phyloP scores from a whole-genome alignment of 2,113 vertebrate species.

The Stomatorhinus ivindoensis region DNA sequence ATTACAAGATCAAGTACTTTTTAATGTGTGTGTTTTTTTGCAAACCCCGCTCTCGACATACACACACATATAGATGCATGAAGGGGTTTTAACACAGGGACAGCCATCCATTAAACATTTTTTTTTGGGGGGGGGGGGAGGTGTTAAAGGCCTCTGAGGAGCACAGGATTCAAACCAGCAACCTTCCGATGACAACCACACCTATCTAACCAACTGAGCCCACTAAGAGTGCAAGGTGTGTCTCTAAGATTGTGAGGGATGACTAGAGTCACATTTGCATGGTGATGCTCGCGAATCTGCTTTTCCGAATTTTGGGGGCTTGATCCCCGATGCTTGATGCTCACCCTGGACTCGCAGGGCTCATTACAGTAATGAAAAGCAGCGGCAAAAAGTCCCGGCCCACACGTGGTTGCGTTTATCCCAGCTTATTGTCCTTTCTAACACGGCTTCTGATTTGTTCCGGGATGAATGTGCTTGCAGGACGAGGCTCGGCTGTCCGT shows the following conservation, averaged over 20 bases:
- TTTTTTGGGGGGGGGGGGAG: not conserved
- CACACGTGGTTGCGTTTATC: not conserved
- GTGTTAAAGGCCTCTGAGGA: not conserved
- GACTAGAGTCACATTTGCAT: not conserved
- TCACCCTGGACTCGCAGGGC: not conserved
- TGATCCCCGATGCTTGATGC: not conserved
- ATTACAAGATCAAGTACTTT: not conserved
- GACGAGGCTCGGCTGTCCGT: too few species aligned
- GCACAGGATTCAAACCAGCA: not conserved
- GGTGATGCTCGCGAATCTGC: not conserved
- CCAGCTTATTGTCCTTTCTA: not conserved
- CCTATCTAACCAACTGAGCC: not conserved
- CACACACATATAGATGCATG: not conserved
- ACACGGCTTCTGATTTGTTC: not conserved
- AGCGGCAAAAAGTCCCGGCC: not conserved
- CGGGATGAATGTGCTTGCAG: not conserved
- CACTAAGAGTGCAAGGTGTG: not conserved
- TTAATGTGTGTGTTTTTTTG: not conserved
- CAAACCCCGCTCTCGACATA: not conserved
- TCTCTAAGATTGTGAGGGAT: not conserved
- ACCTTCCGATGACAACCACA: not conserved
- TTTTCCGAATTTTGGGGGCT: not conserved
- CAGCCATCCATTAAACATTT: not conserved
- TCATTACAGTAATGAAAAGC: not conserved
- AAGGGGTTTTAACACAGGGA: not conserved